Conservation (phyloP, 2,888 invertebrate species). For the Lumbricus terrestris region DNA sequence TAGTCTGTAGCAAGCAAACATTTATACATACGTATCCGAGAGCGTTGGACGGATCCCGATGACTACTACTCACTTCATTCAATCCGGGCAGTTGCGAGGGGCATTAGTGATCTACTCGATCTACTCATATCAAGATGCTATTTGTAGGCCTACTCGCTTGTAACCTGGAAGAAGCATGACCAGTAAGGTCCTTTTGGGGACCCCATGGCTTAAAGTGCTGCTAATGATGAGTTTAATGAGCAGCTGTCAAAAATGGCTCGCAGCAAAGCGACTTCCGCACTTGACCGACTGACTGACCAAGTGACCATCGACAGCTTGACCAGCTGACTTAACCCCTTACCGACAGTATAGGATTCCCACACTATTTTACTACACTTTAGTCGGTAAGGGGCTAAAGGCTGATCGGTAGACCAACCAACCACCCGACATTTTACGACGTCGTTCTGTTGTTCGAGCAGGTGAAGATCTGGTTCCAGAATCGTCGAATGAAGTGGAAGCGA, state of each 20-base stretch:
- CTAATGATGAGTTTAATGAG: neutral
- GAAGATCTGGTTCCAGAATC: conserved; percentile 92
- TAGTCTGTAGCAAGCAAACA: too few relatives aligned
- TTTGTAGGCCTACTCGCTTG: neutral
- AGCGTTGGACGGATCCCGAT: too few relatives aligned
- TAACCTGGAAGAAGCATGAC: neutral
- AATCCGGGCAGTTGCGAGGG: neutral
- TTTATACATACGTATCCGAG: too few relatives aligned
- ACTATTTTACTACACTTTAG: too few relatives aligned
- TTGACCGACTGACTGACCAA: neutral
- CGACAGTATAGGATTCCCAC: too few relatives aligned
- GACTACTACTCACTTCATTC: neutral
- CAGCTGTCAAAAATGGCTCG: neutral
- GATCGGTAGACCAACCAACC: too few relatives aligned
- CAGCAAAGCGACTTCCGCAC: neutral
- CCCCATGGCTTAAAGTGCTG: neutral
- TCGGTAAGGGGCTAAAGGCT: too few relatives aligned
- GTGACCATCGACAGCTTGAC: neutral
- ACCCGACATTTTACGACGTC: neutral
- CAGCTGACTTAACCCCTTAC: neutral
- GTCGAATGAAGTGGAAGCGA: conserved; percentile 55
- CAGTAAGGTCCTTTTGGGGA: neutral
- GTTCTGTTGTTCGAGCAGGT: conserved; percentile 17
- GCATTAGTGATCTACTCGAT: neutral
- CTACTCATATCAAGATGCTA: neutral